Conservation (phyloP, 2,888 invertebrate species). For the Mactromeris polynyma region DNA sequence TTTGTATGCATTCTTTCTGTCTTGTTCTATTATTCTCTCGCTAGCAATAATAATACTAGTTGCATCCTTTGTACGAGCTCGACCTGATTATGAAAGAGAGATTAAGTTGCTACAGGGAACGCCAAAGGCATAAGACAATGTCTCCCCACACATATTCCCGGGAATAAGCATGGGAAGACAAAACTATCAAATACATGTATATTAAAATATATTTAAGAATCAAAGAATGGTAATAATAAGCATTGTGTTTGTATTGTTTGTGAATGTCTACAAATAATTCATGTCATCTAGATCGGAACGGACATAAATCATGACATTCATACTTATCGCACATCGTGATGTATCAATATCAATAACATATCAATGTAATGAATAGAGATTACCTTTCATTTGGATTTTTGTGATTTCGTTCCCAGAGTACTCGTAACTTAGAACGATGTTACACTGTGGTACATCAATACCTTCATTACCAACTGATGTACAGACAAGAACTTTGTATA, state of each 20-base stretch:
- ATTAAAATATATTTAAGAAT: too few relatives aligned
- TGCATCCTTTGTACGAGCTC: constrained; percentile 59
- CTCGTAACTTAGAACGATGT: constrained; percentile 72
- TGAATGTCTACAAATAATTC: neutral
- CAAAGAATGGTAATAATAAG: too few relatives aligned
- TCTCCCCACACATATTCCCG: too few relatives aligned
- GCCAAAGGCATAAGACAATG: too few relatives aligned
- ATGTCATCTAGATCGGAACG: neutral
- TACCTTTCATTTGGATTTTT: constrained; percentile 73
- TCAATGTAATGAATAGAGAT: too few relatives aligned
- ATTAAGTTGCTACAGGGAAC: too few relatives aligned
- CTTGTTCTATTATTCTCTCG: constrained; percentile 40
- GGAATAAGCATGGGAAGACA: too few relatives aligned
- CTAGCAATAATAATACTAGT: constrained; percentile 39
- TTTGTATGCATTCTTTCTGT: constrained; percentile 56
- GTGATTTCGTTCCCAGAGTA: constrained; percentile 71
- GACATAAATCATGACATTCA: too few relatives aligned
- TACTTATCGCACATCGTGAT: too few relatives aligned
- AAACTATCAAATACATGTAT: too few relatives aligned
- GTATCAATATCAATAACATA: too few relatives aligned
- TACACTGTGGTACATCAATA: constrained; percentile 71
- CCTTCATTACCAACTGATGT: constrained; percentile 72
- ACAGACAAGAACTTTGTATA: constrained; percentile 67
- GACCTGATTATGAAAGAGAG: constrained; percentile 50
- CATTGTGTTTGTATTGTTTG: too few relatives aligned